Percentiles rank a stretch among this genome's conserved stretches.
phyloP scores from a whole-genome alignment of 1,140 invertebrate genomes.

The Hesperophylax magnus region DNA sequence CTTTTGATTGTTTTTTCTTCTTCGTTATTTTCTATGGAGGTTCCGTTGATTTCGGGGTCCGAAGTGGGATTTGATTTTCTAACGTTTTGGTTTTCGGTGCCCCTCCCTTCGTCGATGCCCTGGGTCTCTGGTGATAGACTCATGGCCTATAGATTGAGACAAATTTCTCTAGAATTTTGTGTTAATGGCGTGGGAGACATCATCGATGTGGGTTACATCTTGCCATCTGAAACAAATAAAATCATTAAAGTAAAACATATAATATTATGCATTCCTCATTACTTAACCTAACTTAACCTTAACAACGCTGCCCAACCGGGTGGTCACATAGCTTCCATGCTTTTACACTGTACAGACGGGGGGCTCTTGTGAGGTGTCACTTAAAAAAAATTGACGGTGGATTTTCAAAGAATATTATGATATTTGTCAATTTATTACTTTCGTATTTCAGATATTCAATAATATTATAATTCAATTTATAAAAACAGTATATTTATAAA shows the following conservation, averaged over 20 bases:
- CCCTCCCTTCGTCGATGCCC: slow-evolving; percentile 16
- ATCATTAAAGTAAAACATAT: neutral
- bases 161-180: neutral
- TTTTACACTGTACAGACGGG: no score
- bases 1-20: slow-evolving; percentile 58
- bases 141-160: slow-evolving; percentile 32
- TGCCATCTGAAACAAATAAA: slow-evolving; percentile 14
- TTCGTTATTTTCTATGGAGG: neutral
- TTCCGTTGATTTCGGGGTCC: slow-evolving; percentile 50
- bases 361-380: no score
- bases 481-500: no score
- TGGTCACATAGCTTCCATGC: no score
- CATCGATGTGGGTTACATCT: neutral
- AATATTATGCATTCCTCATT: no score
- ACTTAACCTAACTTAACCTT: no score
- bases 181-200: neutral
- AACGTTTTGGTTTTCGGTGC: slow-evolving; percentile 32
- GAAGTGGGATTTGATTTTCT: slow-evolving; percentile 41
- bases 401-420: no score
- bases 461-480: no score
- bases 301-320: no score
- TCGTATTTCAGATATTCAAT: no score
- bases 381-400: no score
- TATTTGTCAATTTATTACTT: no score
- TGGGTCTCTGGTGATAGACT: slow-evolving; percentile 45